These are phyloP conservation scores for Drosophila repletoides DNA, from an alignment of 1,140 invertebrate genomes.

Conservation along the genomic window DNA sequence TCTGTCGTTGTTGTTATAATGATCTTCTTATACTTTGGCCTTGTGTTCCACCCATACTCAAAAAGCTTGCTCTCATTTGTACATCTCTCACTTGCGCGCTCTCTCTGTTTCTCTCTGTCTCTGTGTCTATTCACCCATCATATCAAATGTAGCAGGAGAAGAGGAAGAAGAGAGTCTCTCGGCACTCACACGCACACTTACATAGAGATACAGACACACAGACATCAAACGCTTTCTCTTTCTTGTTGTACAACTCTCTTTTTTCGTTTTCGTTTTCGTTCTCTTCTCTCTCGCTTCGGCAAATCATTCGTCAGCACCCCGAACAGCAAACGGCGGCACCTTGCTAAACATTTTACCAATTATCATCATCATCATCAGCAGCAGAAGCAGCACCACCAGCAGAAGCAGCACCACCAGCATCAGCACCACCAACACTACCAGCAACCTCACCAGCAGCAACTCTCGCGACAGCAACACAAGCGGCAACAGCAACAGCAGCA, in stretches of 20 bases:
- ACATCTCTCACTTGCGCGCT: slow-evolving; percentile 5
- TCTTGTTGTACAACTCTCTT: slow-evolving; percentile 79
- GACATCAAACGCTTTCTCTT: slow-evolving; percentile 71
- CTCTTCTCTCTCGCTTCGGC: slow-evolving; percentile 59
- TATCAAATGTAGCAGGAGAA: no score
- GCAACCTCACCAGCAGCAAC: slow-evolving; percentile 9
- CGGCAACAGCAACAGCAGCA: slow-evolving; percentile 30
- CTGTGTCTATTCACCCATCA: no score
- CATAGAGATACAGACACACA: slow-evolving; percentile 7
- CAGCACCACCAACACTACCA: slow-evolving; percentile 9
- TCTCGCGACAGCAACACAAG: slow-evolving; percentile 19
- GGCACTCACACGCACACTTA: slow-evolving; percentile 7
- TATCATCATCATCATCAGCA: slow-evolving; percentile 65
- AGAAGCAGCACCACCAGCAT: slow-evolving; percentile 38
- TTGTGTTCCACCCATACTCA: no score
- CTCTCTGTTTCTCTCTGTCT: background rate
- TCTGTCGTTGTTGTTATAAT: no score
- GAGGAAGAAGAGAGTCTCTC: slow-evolving; percentile 37
- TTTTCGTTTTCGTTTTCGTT: slow-evolving; percentile 70
- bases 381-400: slow-evolving; percentile 39
- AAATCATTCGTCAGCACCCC: slow-evolving; percentile 72
- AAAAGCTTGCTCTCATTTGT: slow-evolving; percentile 14
- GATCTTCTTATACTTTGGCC: no score
- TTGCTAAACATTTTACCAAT: slow-evolving; percentile 78
- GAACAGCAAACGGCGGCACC: slow-evolving; percentile 82